phyloP scores from a whole-genome alignment of 2,888 invertebrate species.

The Tolmerus cingulatus region DNA sequence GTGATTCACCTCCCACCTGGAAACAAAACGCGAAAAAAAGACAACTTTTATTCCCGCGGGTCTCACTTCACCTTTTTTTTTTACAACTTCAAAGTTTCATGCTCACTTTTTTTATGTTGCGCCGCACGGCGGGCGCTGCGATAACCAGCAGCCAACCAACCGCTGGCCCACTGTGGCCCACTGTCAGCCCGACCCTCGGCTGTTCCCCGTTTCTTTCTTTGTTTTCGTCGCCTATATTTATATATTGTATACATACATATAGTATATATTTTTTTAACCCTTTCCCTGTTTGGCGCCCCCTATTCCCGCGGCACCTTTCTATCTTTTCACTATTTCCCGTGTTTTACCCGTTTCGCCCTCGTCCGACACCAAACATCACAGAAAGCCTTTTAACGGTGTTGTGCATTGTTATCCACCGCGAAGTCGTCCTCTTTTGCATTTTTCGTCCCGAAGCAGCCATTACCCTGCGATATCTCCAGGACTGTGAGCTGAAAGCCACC shows the following conservation, averaged over 20 bases:
- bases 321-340: neutral
- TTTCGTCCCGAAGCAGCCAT: slow-evolving; percentile 5
- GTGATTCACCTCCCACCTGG: neutral
- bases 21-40: neutral
- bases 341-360: neutral
- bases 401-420: slow-evolving; percentile 35
- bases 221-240: neutral
- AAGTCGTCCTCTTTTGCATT: slow-evolving; percentile 22
- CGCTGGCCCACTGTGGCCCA: neutral
- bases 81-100: neutral
- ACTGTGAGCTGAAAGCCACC: neutral
- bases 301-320: neutral
- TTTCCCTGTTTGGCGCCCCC: neutral
- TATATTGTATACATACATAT: too few species aligned
- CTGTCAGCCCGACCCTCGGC: neutral
- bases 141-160: neutral
- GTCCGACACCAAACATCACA: slow-evolving; percentile 21
- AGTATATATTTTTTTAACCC: neutral
- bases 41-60: neutral
- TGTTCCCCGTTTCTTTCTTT: neutral
- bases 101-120: neutral
- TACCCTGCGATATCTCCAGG: slow-evolving; percentile 7
- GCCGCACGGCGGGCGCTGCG: neutral
- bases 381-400: slow-evolving; percentile 24
- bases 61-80: neutral